phyloP scores from a whole-genome alignment of 2,888 invertebrate genomes.

The Eristalinus sepulchralis region DNA sequence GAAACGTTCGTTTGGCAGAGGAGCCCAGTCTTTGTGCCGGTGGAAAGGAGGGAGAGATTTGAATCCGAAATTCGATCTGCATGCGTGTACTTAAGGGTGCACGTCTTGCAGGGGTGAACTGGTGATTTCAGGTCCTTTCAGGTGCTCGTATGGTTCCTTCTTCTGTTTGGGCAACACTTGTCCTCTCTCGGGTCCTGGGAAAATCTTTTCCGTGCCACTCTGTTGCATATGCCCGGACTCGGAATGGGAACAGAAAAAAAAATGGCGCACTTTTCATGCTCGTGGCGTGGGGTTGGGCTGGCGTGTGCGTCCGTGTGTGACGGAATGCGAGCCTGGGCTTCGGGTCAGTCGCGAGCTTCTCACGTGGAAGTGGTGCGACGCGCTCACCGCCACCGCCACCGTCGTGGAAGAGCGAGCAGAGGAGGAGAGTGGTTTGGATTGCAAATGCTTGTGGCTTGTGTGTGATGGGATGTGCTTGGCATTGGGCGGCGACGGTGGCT shows the following conservation, averaged over 20 bases:
- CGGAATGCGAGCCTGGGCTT: constrained; percentile 50
- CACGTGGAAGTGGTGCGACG: constrained; percentile 50
- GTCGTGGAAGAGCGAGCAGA: constrained; percentile 32
- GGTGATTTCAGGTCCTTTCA: constrained; percentile 49
- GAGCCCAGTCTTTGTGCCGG: constrained; percentile 23
- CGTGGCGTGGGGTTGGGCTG: constrained; percentile 25
- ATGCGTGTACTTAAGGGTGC: constrained; percentile 51
- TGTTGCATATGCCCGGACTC: constrained; percentile 25
- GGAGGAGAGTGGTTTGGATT: constrained; percentile 38
- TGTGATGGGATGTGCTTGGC: constrained; percentile 3
- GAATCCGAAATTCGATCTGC: constrained; percentile 66
- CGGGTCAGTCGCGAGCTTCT: constrained; percentile 68
- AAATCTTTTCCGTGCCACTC: constrained; percentile 35
- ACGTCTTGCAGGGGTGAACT: constrained; percentile 48
- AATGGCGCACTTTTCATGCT: constrained; percentile 58
- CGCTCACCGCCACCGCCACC: constrained; percentile 3
- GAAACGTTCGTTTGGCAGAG: constrained; percentile 44
- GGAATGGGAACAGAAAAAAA: constrained; percentile 14
- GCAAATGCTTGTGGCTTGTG: constrained; percentile 16
- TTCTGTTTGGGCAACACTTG: constrained; percentile 55
- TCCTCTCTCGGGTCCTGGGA: constrained; percentile 56
- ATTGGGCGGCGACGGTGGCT: background rate
- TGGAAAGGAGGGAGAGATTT: constrained; percentile 38
- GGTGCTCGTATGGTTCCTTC: constrained; percentile 48
- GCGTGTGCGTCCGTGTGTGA: background rate